A percentile compares a stretch with the other conserved stretches of the same genome.
Conservation (phyloP, 53 echinoderm and acorn worm genomes). For the Paelopatides confundens region DNA sequence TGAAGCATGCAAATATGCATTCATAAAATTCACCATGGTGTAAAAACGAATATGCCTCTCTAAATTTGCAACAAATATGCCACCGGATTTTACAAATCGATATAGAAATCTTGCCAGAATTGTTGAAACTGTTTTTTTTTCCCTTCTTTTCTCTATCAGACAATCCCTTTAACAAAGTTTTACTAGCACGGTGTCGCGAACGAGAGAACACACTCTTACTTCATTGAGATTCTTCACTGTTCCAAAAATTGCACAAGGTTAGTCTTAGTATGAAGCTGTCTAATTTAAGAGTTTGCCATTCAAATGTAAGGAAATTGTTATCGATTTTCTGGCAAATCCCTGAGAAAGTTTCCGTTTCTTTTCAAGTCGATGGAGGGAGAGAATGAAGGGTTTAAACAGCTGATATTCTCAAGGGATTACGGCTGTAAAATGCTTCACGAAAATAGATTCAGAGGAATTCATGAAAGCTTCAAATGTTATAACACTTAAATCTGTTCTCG, state of each 20-base stretch:
- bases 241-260: neutral
- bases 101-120: too few species aligned
- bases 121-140: too few species aligned
- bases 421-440: neutral
- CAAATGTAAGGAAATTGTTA: slow-evolving; percentile 29
- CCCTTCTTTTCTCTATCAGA: too few species aligned
- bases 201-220: too few species aligned
- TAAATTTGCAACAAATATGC: too few species aligned
- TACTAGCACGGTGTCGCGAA: too few species aligned
- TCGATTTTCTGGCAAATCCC: slow-evolving; percentile 39
- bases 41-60: too few species aligned
- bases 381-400: slow-evolving; percentile 14
- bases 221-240: neutral
- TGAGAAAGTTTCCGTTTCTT: slow-evolving; percentile 39
- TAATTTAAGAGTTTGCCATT: slow-evolving; percentile 28
- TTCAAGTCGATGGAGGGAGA: neutral
- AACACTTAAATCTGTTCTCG: neutral
- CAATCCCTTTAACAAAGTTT: too few species aligned
- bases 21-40: too few species aligned
- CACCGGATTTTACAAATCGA: too few species aligned
- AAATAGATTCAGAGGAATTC: neutral
- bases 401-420: slow-evolving; percentile 22
- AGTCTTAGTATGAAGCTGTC: neutral
- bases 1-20: too few species aligned
- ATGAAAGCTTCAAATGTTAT: neutral